Conservation (phyloP, 2,797 vertebrate genomes). For the Enteromius anoplus region DNA sequence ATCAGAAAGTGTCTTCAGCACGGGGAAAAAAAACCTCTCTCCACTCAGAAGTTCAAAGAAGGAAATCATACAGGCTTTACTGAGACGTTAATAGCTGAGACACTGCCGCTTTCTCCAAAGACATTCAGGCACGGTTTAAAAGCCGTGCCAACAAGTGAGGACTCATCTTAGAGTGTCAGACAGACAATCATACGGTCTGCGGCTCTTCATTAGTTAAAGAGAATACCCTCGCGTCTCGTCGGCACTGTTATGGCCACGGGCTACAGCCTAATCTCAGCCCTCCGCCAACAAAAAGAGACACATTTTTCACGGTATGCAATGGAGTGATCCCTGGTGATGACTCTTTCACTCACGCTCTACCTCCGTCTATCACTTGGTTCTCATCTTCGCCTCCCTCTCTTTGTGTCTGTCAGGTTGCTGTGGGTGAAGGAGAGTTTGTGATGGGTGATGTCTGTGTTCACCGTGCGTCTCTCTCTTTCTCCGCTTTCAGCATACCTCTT, state of each 20-base stretch:
- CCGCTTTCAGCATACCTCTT: slow-evolving; percentile 27
- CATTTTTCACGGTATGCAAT: slow-evolving; percentile 42
- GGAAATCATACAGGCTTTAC: slow-evolving; percentile 47
- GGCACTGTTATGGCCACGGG: slow-evolving; percentile 46
- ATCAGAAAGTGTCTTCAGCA: slow-evolving; percentile 37
- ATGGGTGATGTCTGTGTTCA: slow-evolving; percentile 50
- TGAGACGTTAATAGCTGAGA: slow-evolving; percentile 44
- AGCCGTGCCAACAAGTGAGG: slow-evolving; percentile 46
- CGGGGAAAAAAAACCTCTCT: not conserved
- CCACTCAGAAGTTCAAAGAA: slow-evolving; percentile 44
- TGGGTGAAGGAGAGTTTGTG: slow-evolving; percentile 45
- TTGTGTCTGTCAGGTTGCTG: slow-evolving; percentile 43
- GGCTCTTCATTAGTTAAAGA: slow-evolving; percentile 47
- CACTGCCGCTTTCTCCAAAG: slow-evolving; percentile 41
- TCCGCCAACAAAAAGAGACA: slow-evolving; percentile 38
- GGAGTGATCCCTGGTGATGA: slow-evolving; percentile 46
- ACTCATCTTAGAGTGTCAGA: slow-evolving; percentile 48
- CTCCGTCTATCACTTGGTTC: slow-evolving; percentile 40
- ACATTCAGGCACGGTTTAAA: slow-evolving; percentile 45
- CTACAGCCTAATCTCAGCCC: slow-evolving; percentile 48
- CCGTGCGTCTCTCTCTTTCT: slow-evolving; percentile 5
- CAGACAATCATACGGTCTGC: slow-evolving; percentile 49
- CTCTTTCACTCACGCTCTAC: slow-evolving; percentile 37
- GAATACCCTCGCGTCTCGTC: slow-evolving; percentile 43
- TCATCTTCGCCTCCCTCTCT: slow-evolving; percentile 41